Percentiles rank a stretch among this genome's conserved stretches.
Conservation (phyloP, 2,888 invertebrate species). For the Marasmarcha lunaedactyla region DNA sequence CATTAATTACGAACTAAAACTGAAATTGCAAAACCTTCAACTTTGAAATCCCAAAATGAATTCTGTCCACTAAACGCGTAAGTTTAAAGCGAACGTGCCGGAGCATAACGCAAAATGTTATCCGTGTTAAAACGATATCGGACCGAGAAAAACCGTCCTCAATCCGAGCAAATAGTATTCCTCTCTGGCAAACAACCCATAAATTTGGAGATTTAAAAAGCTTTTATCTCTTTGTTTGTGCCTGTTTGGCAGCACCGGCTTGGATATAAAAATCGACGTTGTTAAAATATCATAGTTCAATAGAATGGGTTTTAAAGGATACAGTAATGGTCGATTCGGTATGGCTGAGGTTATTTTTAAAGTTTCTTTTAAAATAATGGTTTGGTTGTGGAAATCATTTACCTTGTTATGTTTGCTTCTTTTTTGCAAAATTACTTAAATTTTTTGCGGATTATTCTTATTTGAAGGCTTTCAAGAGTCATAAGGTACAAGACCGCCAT, state of each 20-base stretch:
- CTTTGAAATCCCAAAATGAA: too few species aligned
- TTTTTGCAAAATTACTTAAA: background rate
- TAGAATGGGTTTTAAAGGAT: conserved; percentile 15
- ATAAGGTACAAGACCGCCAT: too few species aligned
- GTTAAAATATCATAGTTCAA: conserved; percentile 31
- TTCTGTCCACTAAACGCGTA: too few species aligned
- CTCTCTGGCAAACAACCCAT: conserved; percentile 49
- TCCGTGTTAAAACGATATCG: conserved; percentile 44
- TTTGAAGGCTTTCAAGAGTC: too few species aligned
- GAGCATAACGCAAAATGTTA: conserved; percentile 19
- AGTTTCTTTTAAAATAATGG: too few species aligned
- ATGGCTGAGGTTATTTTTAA: too few species aligned
- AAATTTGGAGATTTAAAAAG: conserved; percentile 51
- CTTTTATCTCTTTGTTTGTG: conserved; percentile 49
- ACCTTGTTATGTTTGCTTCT: background rate
- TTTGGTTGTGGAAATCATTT: background rate
- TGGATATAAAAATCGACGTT: conserved; percentile 29
- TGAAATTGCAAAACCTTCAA: too few species aligned
- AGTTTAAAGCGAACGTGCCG: conserved; percentile 13
- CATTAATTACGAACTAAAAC: too few species aligned
- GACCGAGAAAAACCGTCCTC: conserved; percentile 12
- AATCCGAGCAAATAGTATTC: conserved; percentile 35
- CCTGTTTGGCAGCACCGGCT: conserved; percentile 32
- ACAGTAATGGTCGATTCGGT: background rate
- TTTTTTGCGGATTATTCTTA: background rate